Percentiles rank a stretch among this genome's conserved stretches.
phyloP scores from a whole-genome alignment of 2,888 invertebrate genomes.

The Philhelius pedissequus region DNA sequence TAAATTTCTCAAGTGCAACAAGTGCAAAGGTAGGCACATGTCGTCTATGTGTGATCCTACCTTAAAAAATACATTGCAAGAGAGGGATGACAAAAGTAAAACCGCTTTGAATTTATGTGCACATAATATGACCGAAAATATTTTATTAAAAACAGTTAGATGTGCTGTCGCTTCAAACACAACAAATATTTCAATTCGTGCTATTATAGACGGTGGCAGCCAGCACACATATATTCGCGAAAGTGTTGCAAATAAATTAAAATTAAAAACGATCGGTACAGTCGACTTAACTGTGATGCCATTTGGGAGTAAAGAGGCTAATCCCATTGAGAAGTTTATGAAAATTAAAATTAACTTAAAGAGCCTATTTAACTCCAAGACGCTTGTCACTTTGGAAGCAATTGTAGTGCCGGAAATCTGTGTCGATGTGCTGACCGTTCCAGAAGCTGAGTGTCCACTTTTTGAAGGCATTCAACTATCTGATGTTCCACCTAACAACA shows the following conservation, averaged over 20 bases:
- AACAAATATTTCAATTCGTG: not conserved
- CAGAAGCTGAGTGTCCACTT: not conserved
- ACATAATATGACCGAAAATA: not conserved
- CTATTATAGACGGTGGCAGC: conserved; percentile 21
- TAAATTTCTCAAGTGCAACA: conserved; percentile 16
- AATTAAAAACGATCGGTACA: not conserved
- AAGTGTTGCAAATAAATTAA: not conserved
- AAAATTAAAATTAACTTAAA: not conserved
- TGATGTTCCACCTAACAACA: not conserved
- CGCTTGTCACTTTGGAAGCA: not conserved
- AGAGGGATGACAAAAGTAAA: not conserved
- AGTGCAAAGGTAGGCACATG: conserved; percentile 3
- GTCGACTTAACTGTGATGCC: not conserved
- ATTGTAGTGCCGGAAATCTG: conserved; percentile 41
- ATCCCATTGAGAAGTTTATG: not conserved
- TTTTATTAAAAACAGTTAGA: conserved; percentile 10
- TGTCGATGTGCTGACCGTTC: conserved; percentile 17
- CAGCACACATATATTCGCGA: conserved; percentile 16
- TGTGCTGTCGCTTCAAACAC: not conserved
- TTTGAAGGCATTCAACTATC: conserved; percentile 1
- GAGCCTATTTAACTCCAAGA: not conserved
- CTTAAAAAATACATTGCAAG: not conserved
- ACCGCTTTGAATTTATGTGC: not conserved
- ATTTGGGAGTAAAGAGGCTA: not conserved
- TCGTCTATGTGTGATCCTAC: conserved; percentile 4